Base-by-base conservation (phyloP, 2,113 vertebrate genomes). In the Chrysemys picta region DNA sequence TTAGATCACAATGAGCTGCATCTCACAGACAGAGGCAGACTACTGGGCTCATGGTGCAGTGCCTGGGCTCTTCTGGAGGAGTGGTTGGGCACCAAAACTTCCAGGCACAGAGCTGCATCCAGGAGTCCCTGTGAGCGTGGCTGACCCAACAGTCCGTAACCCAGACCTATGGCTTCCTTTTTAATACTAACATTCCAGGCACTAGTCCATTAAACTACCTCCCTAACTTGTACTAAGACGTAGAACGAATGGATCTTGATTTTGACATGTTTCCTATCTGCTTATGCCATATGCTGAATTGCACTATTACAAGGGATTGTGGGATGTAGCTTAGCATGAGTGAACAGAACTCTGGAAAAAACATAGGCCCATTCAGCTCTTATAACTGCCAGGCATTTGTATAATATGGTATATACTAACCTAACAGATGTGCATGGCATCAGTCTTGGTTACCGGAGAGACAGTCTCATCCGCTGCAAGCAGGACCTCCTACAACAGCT, bases 121-220 rank as follows among this genome's bases (percentile, higher is more conserved):
- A 72, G n/a, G 65, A 47, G 75, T 29, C 24, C 3, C 24, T 4
- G 0, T 29, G n/a, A 47, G 54, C 35, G 1, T 22, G 29, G 38
- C 52, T 42, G 29, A 87, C 31, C 19, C 65, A 80, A 3, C 31
- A 29, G 6, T 42, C 75, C n/a, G 47, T 65, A 14, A 57, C 75
- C 29, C 42, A 69, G 62, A 42, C 19, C 16, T 8, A 2, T 27
- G 45, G 27, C 8, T 47, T 76, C 65, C 52, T 92, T 7, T 19
- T 81, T 87, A 65, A 35, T 65, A 65, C 31, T 65, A 35, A 31
- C 62, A 65, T 35, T 65, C 31, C 62, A 65, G 29, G 14, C 31
- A 14, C 59, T 62, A 27, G 59, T 16, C 11, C 13, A 13, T 29
- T 13, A 62, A 62, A 62, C 3, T 31, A 65, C 29, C 59, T 65